Evolutionary conservation across 1,140 invertebrate genomes (phyloP).

Genomic region (Saccostrea cuccullata): DNA sequence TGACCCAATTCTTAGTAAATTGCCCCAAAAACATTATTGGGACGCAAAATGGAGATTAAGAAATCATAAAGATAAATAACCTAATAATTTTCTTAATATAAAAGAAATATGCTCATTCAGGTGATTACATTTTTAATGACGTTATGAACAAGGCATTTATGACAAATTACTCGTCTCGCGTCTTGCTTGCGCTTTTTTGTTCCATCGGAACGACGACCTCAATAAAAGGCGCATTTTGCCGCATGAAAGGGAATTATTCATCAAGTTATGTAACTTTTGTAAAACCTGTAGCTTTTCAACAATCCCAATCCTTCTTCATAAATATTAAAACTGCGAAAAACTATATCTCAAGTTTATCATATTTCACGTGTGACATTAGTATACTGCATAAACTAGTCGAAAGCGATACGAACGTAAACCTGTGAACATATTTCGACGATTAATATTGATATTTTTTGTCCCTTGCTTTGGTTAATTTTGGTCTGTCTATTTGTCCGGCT

Average conservation of each 20-base stretch:
- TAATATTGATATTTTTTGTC: no score
- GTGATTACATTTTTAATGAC: not conserved
- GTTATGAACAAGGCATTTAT: not conserved
- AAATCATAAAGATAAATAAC: slow-evolving; percentile 1
- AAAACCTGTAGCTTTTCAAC: not conserved
- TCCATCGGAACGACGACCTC: not conserved
- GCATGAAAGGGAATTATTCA: not conserved
- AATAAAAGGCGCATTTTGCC: not conserved
- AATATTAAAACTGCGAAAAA: no score
- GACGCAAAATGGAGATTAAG: not conserved
- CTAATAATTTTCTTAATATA: not conserved
- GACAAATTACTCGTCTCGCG: not conserved
- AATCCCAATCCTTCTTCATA: no score
- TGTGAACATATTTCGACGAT: no score
- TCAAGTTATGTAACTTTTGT: not conserved
- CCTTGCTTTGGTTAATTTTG: no score
- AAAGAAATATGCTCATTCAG: not conserved
- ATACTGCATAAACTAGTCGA: no score
- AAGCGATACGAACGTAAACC: no score
- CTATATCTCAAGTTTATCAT: no score
- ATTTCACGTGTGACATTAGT: no score
- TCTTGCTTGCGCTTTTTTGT: not conserved
- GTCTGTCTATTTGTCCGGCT: no score
- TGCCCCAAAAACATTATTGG: not conserved
- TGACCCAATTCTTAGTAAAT: slow-evolving; percentile 14